Percentiles rank a stretch among this genome's conserved stretches.
Conservation (phyloP, 2,113 vertebrate genomes). For the Oreotrochilus melanogaster region DNA sequence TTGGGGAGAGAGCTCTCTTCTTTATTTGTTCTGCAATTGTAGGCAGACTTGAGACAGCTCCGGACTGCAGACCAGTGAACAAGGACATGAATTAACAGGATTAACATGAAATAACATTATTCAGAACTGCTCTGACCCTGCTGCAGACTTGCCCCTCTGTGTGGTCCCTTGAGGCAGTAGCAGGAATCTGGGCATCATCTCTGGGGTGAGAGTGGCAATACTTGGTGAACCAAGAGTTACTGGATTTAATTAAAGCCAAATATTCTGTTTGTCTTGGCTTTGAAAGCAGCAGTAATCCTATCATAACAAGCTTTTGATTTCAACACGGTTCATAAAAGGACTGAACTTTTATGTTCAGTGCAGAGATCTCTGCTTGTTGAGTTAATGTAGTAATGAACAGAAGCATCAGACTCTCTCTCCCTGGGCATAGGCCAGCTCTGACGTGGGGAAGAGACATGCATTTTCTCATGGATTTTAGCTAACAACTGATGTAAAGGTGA, state of each 20-base stretch:
- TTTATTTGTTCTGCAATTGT: background rate
- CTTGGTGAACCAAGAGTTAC: background rate
- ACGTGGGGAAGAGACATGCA: background rate
- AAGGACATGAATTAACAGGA: background rate
- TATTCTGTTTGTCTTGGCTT: slow-evolving; percentile 3
- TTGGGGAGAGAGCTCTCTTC: background rate
- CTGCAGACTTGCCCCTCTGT: background rate
- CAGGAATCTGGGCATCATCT: background rate
- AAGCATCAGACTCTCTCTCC: background rate
- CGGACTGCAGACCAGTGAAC: background rate
- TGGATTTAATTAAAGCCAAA: background rate
- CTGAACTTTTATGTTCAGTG: background rate
- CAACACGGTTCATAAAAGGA: background rate
- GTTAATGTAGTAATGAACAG: background rate
- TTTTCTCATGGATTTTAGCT: background rate
- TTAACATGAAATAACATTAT: background rate
- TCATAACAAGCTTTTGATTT: background rate
- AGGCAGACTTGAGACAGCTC: background rate
- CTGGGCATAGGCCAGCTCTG: background rate
- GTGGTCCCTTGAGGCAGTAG: background rate
- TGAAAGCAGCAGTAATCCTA: background rate
- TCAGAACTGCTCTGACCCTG: background rate
- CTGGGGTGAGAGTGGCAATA: background rate
- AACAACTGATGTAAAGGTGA: background rate
- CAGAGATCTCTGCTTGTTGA: background rate